phyloP scores from a whole-genome alignment of 2,888 invertebrate species.

The Aradus depressus region DNA sequence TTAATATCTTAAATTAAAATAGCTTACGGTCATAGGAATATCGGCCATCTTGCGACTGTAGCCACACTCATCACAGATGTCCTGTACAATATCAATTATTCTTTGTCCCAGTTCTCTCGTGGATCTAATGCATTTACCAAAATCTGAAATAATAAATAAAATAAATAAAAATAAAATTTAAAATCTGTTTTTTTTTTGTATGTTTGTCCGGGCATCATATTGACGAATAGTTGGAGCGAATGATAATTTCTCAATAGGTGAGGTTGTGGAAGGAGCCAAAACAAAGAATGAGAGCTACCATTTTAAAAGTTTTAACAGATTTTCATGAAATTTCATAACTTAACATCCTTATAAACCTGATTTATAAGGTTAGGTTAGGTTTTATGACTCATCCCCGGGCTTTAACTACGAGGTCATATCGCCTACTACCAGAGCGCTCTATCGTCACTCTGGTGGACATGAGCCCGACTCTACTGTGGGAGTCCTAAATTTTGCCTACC shows the following conservation, averaged over 20 bases:
- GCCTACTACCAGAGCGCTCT: no score
- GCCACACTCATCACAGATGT: constrained; percentile 24
- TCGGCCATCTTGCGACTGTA: constrained; percentile 24
- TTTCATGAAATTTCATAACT: no score
- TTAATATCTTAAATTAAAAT: no score
- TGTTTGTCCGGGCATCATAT: no score
- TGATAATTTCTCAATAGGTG: background rate
- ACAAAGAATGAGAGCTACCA: background rate
- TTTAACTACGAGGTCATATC: no score
- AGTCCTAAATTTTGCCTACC: no score
- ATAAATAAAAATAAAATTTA: background rate
- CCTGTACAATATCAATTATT: constrained; percentile 21
- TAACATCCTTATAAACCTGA: background rate
- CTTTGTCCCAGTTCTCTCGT: constrained; percentile 20
- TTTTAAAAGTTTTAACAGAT: no score
- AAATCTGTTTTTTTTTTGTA: no score
- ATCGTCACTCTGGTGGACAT: no score
- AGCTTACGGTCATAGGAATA: constrained; percentile 26
- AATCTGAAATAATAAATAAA: constrained; percentile 14
- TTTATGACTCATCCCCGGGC: no score
- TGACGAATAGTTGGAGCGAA: background rate
- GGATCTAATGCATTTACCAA: constrained; percentile 17
- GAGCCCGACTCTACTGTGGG: no score
- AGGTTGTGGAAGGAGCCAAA: background rate
- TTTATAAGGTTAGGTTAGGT: background rate